A percentile compares a stretch with the other conserved stretches of the same genome.
Evolutionary conservation across 2,797 vertebrate species (phyloP).

Genomic region (Arnoldichthys spilopterus): DNA sequence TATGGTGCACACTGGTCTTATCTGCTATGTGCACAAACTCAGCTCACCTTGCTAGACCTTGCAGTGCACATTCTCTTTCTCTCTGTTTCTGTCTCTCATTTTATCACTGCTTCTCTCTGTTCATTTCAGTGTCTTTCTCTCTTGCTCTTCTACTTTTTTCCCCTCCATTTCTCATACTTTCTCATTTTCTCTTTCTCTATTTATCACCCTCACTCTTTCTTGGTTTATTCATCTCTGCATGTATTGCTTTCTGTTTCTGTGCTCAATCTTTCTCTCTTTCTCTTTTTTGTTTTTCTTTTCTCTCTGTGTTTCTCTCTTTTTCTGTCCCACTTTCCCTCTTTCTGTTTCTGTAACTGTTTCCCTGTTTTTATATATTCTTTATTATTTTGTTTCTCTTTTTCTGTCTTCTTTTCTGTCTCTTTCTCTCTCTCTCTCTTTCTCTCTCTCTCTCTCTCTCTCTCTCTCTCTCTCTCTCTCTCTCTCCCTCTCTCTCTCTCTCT

Average conservation of each 20-base stretch:
- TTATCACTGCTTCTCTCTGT: too few species aligned
- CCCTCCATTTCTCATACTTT: too few species aligned
- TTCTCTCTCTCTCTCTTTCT: background rate
- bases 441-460: constrained; percentile 3
- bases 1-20: constrained; percentile 31
- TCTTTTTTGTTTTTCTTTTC: background rate
- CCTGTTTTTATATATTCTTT: background rate
- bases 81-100: background rate
- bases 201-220: too few species aligned
- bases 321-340: background rate
- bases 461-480: background rate
- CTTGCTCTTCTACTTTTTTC: too few species aligned
- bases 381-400: background rate
- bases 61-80: background rate
- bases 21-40: constrained; percentile 25
- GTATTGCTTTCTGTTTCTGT: too few species aligned
- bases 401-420: background rate
- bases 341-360: background rate
- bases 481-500: background rate
- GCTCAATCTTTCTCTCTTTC: too few species aligned
- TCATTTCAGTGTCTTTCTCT: too few species aligned
- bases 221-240: too few species aligned
- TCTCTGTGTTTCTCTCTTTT: background rate
- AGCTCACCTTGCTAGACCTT: constrained; percentile 37
- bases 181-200: too few species aligned